phyloP scores from a whole-genome alignment of 2,797 vertebrate genomes.

The Carduelis carduelis region DNA sequence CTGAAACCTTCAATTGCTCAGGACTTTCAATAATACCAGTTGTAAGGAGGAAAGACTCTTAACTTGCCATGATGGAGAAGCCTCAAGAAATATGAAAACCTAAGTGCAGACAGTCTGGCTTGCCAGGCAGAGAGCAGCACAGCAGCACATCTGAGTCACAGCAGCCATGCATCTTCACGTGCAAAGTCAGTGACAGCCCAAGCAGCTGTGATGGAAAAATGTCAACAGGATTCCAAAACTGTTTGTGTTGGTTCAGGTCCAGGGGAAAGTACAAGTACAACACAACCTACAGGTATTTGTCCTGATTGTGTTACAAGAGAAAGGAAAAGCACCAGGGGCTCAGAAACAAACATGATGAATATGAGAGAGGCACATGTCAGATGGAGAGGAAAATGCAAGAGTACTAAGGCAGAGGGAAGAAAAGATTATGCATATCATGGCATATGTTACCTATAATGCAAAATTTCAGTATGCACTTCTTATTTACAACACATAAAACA shows the following conservation, averaged over 20 bases:
- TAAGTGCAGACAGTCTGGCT: neutral
- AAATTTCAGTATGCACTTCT: neutral
- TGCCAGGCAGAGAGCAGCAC: neutral
- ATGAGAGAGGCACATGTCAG: neutral
- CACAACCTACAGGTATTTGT: neutral
- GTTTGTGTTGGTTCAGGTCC: neutral
- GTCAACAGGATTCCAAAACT: neutral
- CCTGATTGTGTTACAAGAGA: rapidly evolving
- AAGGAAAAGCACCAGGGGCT: neutral
- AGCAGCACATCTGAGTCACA: neutral
- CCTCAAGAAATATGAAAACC: neutral
- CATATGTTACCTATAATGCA: neutral
- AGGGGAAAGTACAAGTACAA: neutral
- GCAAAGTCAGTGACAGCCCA: neutral
- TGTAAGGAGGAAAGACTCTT: neutral
- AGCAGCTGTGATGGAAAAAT: neutral
- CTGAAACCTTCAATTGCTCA: neutral
- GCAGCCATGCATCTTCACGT: neutral
- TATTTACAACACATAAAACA: neutral
- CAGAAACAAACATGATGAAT: rapidly evolving
- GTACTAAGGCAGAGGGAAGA: neutral
- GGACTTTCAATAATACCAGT: neutral
- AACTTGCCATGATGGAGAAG: neutral
- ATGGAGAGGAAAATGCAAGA: neutral
- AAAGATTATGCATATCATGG: neutral